phyloP scores from a whole-genome alignment of 1,140 invertebrate genomes.

The Drosophila sp. region DNA sequence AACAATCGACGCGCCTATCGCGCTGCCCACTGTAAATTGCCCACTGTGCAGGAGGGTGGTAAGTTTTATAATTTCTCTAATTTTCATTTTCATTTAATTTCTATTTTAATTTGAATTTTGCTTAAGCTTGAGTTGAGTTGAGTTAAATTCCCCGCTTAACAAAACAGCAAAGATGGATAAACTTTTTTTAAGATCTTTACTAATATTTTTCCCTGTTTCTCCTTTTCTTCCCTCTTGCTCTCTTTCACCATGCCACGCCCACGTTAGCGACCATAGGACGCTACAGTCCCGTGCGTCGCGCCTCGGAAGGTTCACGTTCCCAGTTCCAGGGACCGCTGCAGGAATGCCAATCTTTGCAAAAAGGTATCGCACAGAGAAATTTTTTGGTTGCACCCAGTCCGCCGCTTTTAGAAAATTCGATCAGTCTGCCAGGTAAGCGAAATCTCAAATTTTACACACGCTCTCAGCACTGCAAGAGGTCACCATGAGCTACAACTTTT shows the following conservation, averaged over 20 bases:
- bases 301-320: slow-evolving; percentile 87
- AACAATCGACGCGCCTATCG: slow-evolving; percentile 74
- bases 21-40: slow-evolving; percentile 84
- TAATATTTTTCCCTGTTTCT: slow-evolving; percentile 8
- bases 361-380: slow-evolving; percentile 86
- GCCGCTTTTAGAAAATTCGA: slow-evolving; percentile 85
- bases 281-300: slow-evolving; percentile 95
- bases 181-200: background rate
- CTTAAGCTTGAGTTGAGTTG: slow-evolving; percentile 1
- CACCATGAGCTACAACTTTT: too few relatives aligned
- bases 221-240: slow-evolving; percentile 8
- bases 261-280: slow-evolving; percentile 85
- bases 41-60: slow-evolving; percentile 87
- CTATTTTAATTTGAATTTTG: too few relatives aligned
- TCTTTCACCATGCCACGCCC: background rate
- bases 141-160: background rate
- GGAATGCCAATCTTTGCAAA: slow-evolving; percentile 89
- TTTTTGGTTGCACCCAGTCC: slow-evolving; percentile 85
- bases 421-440: slow-evolving; percentile 81
- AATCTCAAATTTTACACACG: slow-evolving; percentile 3
- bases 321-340: slow-evolving; percentile 87
- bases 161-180: too few relatives aligned
- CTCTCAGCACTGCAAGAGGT: background rate
- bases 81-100: too few relatives aligned
- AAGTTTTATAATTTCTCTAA: slow-evolving; percentile 68